Evolutionary conservation across 2,888 invertebrate species (phyloP).

Genomic region (Drosophila falleni): DNA sequence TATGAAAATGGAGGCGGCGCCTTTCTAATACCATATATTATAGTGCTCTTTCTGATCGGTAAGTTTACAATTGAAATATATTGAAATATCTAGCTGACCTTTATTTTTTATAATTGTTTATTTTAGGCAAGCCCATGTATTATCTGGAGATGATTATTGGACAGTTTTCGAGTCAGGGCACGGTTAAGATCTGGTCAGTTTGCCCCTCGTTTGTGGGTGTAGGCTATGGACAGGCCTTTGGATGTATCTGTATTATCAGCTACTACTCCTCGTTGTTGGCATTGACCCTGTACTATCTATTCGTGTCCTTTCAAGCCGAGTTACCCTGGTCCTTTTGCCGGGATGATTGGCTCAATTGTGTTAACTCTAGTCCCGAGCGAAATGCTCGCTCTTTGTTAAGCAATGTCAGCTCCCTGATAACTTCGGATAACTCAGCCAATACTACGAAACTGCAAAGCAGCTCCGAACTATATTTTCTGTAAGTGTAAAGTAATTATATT

Average conservation of each 20-base stretch:
- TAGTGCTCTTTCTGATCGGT: slow-evolving; percentile 88
- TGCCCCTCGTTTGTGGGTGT: slow-evolving; percentile 92
- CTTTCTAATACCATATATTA: slow-evolving; percentile 90
- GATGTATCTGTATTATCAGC: slow-evolving; percentile 88
- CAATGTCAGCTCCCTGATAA: slow-evolving; percentile 13
- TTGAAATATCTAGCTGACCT: background rate
- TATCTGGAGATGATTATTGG: slow-evolving; percentile 93
- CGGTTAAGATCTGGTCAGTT: slow-evolving; percentile 89
- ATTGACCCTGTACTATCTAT: slow-evolving; percentile 90
- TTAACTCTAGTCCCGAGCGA: slow-evolving; percentile 72
- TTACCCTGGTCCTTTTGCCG: slow-evolving; percentile 91
- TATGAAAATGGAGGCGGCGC: slow-evolving; percentile 91
- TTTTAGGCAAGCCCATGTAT: slow-evolving; percentile 91
- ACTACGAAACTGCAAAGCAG: slow-evolving; percentile 85
- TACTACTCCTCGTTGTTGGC: slow-evolving; percentile 92
- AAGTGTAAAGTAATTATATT: slow-evolving; percentile 71
- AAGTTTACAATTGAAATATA: slow-evolving; percentile 10
- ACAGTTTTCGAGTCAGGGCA: slow-evolving; percentile 93
- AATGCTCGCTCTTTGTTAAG: slow-evolving; percentile 18
- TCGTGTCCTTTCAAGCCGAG: slow-evolving; percentile 89
- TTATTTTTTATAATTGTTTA: slow-evolving; percentile 45
- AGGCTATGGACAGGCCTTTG: slow-evolving; percentile 89
- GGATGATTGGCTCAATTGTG: slow-evolving; percentile 81
- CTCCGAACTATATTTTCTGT: slow-evolving; percentile 88
- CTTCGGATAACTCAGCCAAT: slow-evolving; percentile 1